Evolutionary conservation across 2,113 vertebrate genomes (phyloP).

Genomic region (Oenanthe melanoleuca): DNA sequence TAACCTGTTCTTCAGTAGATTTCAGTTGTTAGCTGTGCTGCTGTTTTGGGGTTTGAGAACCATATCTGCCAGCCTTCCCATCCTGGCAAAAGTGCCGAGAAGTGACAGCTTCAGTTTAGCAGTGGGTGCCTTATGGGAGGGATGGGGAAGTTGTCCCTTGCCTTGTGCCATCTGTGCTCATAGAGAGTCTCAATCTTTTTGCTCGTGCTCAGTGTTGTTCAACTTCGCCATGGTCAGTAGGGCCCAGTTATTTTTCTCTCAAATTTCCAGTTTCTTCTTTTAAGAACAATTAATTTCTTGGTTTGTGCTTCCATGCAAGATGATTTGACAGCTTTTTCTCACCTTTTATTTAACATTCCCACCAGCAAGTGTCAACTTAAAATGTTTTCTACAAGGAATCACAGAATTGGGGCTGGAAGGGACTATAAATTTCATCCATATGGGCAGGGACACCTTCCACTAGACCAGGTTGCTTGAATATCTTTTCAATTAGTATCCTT

Average conservation of each 20-base stretch:
- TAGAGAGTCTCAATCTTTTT: neutral
- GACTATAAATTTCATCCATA: neutral
- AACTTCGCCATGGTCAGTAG: neutral
- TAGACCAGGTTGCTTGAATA: neutral
- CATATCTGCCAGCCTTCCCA: neutral
- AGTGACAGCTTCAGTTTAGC: neutral
- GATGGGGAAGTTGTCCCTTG: neutral
- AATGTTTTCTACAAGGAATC: neutral
- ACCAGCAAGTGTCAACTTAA: neutral
- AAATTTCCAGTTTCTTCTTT: neutral
- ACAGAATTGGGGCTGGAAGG: neutral
- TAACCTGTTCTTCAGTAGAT: neutral
- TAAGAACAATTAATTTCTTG: neutral
- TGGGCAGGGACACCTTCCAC: neutral
- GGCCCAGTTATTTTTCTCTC: neutral
- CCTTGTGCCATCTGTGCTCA: neutral
- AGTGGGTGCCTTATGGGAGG: neutral
- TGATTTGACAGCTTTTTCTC: neutral
- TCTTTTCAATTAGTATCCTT: neutral
- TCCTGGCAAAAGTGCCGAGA: neutral
- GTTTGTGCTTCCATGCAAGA: neutral
- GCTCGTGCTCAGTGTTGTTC: neutral
- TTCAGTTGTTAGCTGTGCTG: neutral
- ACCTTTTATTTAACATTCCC: neutral
- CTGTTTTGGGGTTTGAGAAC: neutral